These are phyloP conservation scores for Cryptocephalus moraei DNA, from an alignment of 2,888 invertebrate genomes.

Conservation along the genomic window DNA sequence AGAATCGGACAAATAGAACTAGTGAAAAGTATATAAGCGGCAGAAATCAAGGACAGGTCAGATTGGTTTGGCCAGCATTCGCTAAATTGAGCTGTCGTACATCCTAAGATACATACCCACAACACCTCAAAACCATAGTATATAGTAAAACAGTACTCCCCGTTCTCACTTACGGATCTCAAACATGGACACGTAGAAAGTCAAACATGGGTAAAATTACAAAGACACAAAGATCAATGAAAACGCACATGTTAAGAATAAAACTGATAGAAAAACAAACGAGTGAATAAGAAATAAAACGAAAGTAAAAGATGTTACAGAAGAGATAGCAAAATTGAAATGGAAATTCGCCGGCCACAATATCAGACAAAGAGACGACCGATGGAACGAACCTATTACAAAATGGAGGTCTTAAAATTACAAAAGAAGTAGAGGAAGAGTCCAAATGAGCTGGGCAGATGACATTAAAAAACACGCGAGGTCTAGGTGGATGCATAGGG, in stretches of 20 bases:
- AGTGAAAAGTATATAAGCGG: background rate
- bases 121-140: background rate
- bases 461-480: background rate
- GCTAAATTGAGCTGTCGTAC: background rate
- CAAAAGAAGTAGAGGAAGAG: background rate
- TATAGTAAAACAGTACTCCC: too few species aligned
- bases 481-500: background rate
- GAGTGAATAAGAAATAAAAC: background rate
- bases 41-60: background rate
- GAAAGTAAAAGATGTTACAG: background rate
- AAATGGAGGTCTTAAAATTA: background rate
- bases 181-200: background rate
- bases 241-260: background rate
- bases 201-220: background rate
- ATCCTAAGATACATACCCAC: background rate
- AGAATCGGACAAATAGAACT: too few species aligned
- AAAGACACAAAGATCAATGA: background rate
- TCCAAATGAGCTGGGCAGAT: background rate
- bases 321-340: background rate
- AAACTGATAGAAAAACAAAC: background rate
- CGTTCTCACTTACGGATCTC: background rate
- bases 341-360: background rate
- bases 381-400: background rate
- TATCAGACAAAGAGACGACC: background rate
- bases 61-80: background rate